Percentiles rank a stretch among this genome's conserved stretches.
Conservation (phyloP, 2,797 vertebrate species). For the Corythornis leucogaster region DNA sequence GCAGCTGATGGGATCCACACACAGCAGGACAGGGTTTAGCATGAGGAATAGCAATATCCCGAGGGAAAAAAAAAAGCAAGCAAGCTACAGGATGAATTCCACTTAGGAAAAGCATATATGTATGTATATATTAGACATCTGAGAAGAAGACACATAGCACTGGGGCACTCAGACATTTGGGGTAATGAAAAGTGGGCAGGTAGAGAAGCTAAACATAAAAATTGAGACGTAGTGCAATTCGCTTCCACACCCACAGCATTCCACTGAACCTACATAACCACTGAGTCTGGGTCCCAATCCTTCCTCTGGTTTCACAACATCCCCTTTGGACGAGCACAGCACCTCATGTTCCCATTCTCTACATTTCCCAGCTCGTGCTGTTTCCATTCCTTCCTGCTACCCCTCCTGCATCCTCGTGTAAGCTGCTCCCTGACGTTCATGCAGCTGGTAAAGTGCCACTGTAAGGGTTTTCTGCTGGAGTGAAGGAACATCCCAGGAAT, state of each 20-base stretch:
- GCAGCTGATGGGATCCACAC: not conserved
- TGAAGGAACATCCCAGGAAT: not conserved
- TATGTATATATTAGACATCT: not conserved
- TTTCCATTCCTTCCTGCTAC: not conserved
- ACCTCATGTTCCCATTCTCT: not conserved
- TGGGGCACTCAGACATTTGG: not conserved
- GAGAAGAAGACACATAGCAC: not conserved
- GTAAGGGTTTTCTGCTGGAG: not conserved
- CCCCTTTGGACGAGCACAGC: not conserved
- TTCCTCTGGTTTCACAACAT: not conserved
- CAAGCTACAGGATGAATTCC: not conserved
- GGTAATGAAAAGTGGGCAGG: not conserved
- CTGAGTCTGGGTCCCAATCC: not conserved
- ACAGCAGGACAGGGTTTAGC: not conserved
- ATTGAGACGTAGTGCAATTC: not conserved
- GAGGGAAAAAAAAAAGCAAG: not conserved
- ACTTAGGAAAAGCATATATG: not conserved
- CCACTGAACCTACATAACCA: not conserved
- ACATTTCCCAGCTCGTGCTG: accelerated
- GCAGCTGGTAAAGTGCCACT: not conserved
- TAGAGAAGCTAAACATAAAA: not conserved
- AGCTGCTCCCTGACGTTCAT: not conserved
- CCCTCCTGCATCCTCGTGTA: not conserved
- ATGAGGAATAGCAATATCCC: not conserved
- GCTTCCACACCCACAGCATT: not conserved